phyloP scores from a whole-genome alignment of 1,140 invertebrate species.

The Parapsyche elsis region DNA sequence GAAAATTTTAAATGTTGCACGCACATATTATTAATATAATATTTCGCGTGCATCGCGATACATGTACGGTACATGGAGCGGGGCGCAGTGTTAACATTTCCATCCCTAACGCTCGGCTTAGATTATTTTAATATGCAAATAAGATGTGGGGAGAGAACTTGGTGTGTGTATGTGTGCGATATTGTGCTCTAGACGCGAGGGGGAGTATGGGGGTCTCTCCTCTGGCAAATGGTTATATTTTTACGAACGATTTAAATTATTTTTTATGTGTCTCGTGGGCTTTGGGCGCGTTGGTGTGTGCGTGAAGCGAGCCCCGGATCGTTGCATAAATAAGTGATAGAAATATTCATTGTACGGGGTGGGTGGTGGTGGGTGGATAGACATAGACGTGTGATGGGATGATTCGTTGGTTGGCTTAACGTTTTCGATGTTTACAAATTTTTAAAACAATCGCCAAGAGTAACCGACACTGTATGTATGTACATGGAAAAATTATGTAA shows the following conservation, averaged over 20 bases:
- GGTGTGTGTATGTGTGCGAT: slow-evolving; percentile 3
- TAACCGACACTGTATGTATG: no score
- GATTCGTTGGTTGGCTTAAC: not conserved
- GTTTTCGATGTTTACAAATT: no score
- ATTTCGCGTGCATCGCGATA: slow-evolving; percentile 25
- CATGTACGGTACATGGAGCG: not conserved
- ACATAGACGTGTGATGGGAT: not conserved
- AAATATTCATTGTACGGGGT: slow-evolving; percentile 40
- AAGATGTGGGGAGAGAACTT: slow-evolving; percentile 47
- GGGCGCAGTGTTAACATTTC: slow-evolving; percentile 49
- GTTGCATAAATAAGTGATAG: slow-evolving; percentile 47
- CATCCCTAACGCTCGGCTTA: slow-evolving; percentile 49
- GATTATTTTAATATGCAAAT: slow-evolving; percentile 57
- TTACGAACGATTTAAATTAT: slow-evolving; percentile 57
- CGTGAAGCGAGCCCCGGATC: slow-evolving; percentile 5
- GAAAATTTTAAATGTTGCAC: not conserved
- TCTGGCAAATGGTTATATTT: slow-evolving; percentile 52
- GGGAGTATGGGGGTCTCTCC: slow-evolving; percentile 36
- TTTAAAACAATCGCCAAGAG: no score
- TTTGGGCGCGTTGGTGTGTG: slow-evolving; percentile 38
- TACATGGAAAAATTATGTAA: no score
- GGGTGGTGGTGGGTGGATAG: slow-evolving; percentile 1
- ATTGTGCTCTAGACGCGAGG: slow-evolving; percentile 26
- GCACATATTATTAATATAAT: not conserved
- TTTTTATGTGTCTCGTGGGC: slow-evolving; percentile 54